phyloP scores from a whole-genome alignment of 2,797 vertebrate species.

The Characodon lateralis region DNA sequence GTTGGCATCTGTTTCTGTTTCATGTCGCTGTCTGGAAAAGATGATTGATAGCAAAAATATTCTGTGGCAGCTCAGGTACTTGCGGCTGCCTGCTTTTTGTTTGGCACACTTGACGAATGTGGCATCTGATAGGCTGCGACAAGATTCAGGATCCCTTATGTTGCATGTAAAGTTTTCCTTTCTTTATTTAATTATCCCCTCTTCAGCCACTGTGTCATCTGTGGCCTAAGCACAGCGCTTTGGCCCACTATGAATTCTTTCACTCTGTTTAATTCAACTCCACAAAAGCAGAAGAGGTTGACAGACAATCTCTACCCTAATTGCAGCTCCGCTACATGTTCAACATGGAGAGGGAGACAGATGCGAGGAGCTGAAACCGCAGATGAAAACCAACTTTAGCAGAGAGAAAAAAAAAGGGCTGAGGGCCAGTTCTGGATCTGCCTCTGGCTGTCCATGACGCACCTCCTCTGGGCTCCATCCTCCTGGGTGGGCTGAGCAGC shows the following conservation, averaged over 20 bases:
- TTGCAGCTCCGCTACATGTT: conserved; percentile 36
- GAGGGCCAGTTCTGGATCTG: conserved; percentile 58
- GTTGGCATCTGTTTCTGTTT: conserved; percentile 41
- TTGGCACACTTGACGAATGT: conserved; percentile 58
- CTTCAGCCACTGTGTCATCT: conserved; percentile 25
- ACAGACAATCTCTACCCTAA: conserved; percentile 52
- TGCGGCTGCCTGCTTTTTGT: conserved; percentile 17
- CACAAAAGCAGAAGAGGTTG: conserved; percentile 44
- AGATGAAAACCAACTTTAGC: conserved; percentile 38
- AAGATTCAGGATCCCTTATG: conserved; percentile 64
- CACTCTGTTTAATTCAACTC: conserved; percentile 53
- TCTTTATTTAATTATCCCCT: conserved; percentile 54
- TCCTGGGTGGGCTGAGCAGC: conserved; percentile 66
- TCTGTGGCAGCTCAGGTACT: conserved; percentile 30
- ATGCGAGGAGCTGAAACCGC: conserved; percentile 26
- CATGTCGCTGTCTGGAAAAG: conserved; percentile 40
- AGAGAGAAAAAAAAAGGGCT: conserved; percentile 4
- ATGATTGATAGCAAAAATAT: conserved; percentile 56
- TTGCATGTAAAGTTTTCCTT: conserved; percentile 34
- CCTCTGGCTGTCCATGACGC: conserved; percentile 70
- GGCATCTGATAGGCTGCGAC: conserved; percentile 62
- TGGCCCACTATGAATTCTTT: conserved; percentile 10
- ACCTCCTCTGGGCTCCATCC: conserved; percentile 59
- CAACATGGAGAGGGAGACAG: conserved; percentile 32
- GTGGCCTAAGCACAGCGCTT: conserved; percentile 11